Percentiles rank a stretch among this genome's conserved stretches.
These are phyloP conservation scores for Apis cerana DNA, from an alignment of 1,140 invertebrate genomes.

Conservation along the genomic window DNA sequence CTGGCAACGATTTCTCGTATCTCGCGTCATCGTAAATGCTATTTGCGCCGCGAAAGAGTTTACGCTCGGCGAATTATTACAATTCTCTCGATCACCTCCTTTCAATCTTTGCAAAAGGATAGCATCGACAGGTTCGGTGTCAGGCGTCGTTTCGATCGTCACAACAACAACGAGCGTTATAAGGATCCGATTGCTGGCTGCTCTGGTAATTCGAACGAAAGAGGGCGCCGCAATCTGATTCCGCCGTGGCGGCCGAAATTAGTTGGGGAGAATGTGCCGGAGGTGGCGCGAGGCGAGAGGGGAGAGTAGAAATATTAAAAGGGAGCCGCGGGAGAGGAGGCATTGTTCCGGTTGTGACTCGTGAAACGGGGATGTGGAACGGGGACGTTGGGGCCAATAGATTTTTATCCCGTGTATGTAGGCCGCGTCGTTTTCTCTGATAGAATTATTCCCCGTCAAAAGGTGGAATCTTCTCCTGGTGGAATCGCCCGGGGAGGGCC, in stretches of 20 bases:
- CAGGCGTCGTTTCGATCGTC: background rate
- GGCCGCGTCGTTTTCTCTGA: conserved; percentile 36
- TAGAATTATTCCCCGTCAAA: conserved; percentile 54
- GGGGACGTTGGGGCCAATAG: conserved; percentile 50
- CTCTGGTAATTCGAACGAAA: conserved; percentile 25
- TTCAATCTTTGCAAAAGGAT: too few relatives aligned
- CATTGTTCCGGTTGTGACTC: conserved; percentile 51
- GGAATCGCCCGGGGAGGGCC: conserved; percentile 19
- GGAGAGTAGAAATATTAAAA: conserved; percentile 45
- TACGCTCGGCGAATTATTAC: too few relatives aligned
- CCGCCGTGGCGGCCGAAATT: conserved; percentile 43
- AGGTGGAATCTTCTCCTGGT: background rate
- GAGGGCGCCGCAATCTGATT: conserved; percentile 31
- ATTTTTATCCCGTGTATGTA: conserved; percentile 55
- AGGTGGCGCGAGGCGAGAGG: background rate
- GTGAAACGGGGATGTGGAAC: conserved; percentile 55
- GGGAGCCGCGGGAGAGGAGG: conserved; percentile 14
- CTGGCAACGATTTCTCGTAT: too few relatives aligned
- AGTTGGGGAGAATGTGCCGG: conserved; percentile 22
- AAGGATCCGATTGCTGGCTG: conserved; percentile 20
- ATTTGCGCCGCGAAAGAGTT: too few relatives aligned
- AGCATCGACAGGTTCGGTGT: background rate
- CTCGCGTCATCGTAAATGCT: too few relatives aligned
- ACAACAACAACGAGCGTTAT: conserved; percentile 14
- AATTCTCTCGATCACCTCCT: too few relatives aligned